Percentiles rank a stretch among this genome's conserved stretches.
phyloP scores from a whole-genome alignment of 2,113 vertebrate species.

The Xenopus laevis region DNA sequence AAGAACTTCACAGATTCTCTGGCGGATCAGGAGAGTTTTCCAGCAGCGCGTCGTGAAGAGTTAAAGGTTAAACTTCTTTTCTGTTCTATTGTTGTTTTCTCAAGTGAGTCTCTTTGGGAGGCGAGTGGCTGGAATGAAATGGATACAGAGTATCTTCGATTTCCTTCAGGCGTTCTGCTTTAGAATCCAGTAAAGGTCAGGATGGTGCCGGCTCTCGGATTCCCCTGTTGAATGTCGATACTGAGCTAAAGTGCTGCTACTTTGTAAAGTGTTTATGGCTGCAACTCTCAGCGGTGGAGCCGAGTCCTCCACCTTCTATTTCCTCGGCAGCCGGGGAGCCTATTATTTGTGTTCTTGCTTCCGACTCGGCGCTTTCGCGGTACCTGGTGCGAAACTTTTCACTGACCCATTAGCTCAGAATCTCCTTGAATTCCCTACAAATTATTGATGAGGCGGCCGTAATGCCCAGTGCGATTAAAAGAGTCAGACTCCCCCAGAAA shows the following conservation, averaged over 20 bases:
- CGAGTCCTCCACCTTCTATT: neutral
- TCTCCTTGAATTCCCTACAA: no score
- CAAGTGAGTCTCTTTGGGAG: slow-evolving; percentile 6
- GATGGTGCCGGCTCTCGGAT: neutral
- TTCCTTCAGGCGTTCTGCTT: slow-evolving; percentile 30
- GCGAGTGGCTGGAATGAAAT: slow-evolving; percentile 26
- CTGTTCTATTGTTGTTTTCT: slow-evolving; percentile 17
- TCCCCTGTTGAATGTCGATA: slow-evolving; percentile 34
- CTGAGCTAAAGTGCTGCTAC: slow-evolving; percentile 22
- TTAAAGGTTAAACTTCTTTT: slow-evolving; percentile 18
- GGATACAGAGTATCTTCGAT: slow-evolving; percentile 26
- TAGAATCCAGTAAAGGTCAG: slow-evolving; percentile 33
- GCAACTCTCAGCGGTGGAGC: neutral
- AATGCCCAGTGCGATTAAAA: no score
- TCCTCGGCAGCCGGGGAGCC: neutral
- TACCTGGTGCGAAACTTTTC: no score
- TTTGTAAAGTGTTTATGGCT: slow-evolving; percentile 29
- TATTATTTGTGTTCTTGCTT: neutral
- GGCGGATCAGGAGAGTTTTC: neutral
- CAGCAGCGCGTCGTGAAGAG: slow-evolving; percentile 19
- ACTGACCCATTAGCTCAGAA: no score
- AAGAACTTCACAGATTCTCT: slow-evolving; percentile 6
- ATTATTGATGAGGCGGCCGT: no score
- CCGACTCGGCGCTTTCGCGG: no score
- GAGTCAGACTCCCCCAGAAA: no score